A percentile compares a stretch with the other conserved stretches of the same genome.
Evolutionary conservation across 2,797 vertebrate genomes (phyloP).

Genomic region (Chiroxiphia lanceolata): DNA sequence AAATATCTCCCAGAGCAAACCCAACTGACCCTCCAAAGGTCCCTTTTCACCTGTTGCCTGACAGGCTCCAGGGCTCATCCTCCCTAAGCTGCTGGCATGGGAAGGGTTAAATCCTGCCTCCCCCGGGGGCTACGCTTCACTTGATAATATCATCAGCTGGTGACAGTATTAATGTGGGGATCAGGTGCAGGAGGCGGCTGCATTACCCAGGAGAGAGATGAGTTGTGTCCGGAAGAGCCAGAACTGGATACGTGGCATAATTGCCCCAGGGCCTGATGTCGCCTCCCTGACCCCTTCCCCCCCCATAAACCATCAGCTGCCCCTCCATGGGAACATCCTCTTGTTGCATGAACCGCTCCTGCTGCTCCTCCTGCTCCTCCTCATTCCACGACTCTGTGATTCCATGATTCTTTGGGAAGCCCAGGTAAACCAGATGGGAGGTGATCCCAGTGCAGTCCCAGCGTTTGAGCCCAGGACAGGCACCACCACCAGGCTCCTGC

Average conservation of each 20-base stretch:
- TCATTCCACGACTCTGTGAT: not conserved
- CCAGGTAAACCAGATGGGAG: fast-evolving
- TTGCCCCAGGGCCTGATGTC: not conserved
- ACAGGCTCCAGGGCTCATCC: fast-evolving
- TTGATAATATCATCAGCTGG: constrained; percentile 60
- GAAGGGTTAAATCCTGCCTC: constrained; percentile 45
- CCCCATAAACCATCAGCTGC: not conserved
- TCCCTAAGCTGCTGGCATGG: fast-evolving
- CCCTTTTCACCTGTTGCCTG: not conserved
- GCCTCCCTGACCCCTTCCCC: constrained; percentile 21
- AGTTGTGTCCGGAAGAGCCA: constrained; percentile 26
- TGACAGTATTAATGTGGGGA: constrained; percentile 62
- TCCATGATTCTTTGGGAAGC: not conserved
- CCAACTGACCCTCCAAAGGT: not conserved
- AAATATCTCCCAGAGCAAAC: not conserved
- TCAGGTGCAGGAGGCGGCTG: constrained; percentile 47
- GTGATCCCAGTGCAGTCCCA: not conserved
- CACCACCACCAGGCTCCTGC: not conserved
- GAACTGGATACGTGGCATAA: not conserved
- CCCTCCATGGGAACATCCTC: not conserved
- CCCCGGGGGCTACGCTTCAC: constrained; percentile 16
- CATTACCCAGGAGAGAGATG: constrained; percentile 61
- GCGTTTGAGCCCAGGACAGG: not conserved
- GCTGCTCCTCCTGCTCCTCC: not conserved
- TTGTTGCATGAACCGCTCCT: not conserved